Conservation (phyloP, 2,797 vertebrate genomes). For the Mionectes olivaceus region DNA sequence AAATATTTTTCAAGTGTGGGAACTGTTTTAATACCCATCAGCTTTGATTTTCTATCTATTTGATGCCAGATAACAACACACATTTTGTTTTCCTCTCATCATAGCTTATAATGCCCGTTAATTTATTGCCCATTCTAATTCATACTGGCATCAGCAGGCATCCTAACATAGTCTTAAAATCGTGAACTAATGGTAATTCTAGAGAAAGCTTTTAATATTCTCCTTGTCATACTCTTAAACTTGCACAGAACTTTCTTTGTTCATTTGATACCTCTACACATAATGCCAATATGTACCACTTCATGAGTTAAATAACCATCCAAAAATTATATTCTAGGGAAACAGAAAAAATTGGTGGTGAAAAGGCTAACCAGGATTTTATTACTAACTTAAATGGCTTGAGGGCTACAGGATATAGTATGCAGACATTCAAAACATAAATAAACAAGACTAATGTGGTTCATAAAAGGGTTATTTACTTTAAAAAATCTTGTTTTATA, state of each 20-base stretch:
- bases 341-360: slow-evolving; percentile 3
- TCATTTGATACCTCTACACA: not conserved
- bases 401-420: not conserved
- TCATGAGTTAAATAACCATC: not conserved
- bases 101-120: not conserved
- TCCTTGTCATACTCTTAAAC: not conserved
- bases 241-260: not conserved
- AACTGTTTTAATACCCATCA: not conserved
- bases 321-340: not conserved
- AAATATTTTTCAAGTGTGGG: not conserved
- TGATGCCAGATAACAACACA: not conserved
- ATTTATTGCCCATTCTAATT: not conserved
- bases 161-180: not conserved
- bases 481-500: not conserved
- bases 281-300: not conserved
- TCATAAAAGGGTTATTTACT: not conserved
- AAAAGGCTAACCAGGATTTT: slow-evolving; percentile 8
- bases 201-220: not conserved
- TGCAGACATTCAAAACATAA: not conserved
- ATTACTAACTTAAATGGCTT: not conserved
- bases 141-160: not conserved
- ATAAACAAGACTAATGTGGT: not conserved
- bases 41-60: not conserved
- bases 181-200: not conserved
- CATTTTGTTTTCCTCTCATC: not conserved